Base-by-base conservation (phyloP, 2,888 invertebrate genomes). In the Meloe dianella region DNA sequence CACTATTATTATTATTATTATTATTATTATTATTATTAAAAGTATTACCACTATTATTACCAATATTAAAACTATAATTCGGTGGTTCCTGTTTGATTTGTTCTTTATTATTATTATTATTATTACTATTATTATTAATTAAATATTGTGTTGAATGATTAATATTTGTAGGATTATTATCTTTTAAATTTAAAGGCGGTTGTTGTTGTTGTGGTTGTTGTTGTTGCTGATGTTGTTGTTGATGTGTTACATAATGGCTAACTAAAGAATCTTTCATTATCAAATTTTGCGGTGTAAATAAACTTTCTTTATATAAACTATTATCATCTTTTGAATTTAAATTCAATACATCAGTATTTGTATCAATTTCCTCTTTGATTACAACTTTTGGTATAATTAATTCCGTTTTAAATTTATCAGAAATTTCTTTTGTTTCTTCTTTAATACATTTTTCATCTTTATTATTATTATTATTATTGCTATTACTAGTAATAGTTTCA, bases 311-410 rank as follows among this genome's bases (percentile, higher is more conserved):
- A 38, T 76, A 75, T n/a, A 74, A 69, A n/a, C n/a, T n/a, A 35
- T 66, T 72, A 63, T 71, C 64, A n/a, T 77, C 77, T 60, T 78
- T 78, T 6, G 79, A 61, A 56, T 76, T 77, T 68, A 79, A 68
- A 35, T 75, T 73, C 1, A 77, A 70, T 1, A 76, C 76, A 32
- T 83, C 83, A 62, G 78, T 81, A 57, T 79, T 80, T 4, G 76
- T 78, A 61, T 81, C 81, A 14, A 79, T 65, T 67, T 84, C 83
- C 62, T 84, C 83, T 66, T 83, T 83, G 27, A 83, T 79, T 6
- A 78, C 59, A 6, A 87, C 86, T 71, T 85, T 88, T 32, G 89
- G 89, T 77, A 89, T 88, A 71, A 88, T 88, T 68, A 89, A 84
- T 81, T 89, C 89, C 51, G 89, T 87, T 85, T 89, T 89, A 68